Evolutionary conservation across 1,140 invertebrate species (phyloP), one percentile per base, ranked within the genome.

Genomic region (Bacillus rossius): DNA sequence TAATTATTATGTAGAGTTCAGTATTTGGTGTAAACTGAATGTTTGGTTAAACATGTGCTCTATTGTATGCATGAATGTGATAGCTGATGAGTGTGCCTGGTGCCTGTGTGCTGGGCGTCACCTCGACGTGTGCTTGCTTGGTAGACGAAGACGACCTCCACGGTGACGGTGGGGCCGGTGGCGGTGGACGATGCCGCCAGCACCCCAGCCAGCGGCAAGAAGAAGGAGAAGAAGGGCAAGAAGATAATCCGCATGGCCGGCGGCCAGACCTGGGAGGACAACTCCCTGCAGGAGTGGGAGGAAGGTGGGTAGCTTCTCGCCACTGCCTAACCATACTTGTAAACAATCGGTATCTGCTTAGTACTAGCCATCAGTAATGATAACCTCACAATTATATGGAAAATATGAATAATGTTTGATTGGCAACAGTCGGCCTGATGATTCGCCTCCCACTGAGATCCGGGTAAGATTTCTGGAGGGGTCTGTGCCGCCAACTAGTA

Each of bases 191-290:
- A 52, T 1, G 50, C 50, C 8, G n/a, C 16, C 14, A 41, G 38
- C 19, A 17, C 26, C 19, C 51, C 51, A 1, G 63, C 61, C 19
- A 62, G 59, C 8, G 71, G 71, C 45, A 71, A 74, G 49, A 81
- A 78, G 62, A 81, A 79, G 63, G 82, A 80, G 63, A 87, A 81
- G 70, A 92, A 86, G 71, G 81, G 83, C 50, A 90, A 88, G 63
- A 84, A 88, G 73, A 81, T 92, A 38, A 82, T 98, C 34, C 78
- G 96, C 43, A 91, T 87, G 64, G 96, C 95, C 5, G 96, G 95
- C 37, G 94, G 94, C 2, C 85, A 89, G 64, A 85, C 87, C 1
- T 99, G 96, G 96, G 95, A 98, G 74, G 96, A 98, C 79, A 78
- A 81, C 38, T 92, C 92, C 0, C 73, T 99, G 20, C 69, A 84